Evolutionary conservation across 2,797 vertebrate genomes (phyloP).

Genomic region (Melanotaenia pygmaea): DNA sequence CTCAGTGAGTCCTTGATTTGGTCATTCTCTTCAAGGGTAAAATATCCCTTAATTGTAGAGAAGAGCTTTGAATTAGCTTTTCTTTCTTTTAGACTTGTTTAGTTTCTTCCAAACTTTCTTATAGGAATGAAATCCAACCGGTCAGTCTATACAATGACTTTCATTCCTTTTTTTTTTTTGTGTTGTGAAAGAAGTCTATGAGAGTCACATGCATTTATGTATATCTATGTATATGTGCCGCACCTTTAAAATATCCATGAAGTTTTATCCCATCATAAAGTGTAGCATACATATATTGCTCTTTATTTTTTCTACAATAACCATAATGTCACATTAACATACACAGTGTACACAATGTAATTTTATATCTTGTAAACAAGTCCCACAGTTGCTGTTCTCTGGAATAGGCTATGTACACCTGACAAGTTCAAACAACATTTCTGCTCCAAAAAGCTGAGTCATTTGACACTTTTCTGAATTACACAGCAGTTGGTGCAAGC

Average conservation of each 20-base stretch:
- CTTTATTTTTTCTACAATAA: background rate
- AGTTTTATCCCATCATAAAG: too few species aligned
- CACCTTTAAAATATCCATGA: background rate
- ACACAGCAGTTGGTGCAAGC: conserved; percentile 24
- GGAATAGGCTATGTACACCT: background rate
- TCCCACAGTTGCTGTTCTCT: background rate
- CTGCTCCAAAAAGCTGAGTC: background rate
- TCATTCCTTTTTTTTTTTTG: background rate
- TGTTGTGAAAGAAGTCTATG: too few species aligned
- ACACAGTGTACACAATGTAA: background rate
- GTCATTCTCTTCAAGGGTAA: too few species aligned
- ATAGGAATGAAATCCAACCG: background rate
- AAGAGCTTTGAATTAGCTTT: too few species aligned
- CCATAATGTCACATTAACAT: background rate
- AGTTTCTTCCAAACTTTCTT: background rate
- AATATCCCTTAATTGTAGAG: too few species aligned
- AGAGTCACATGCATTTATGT: background rate
- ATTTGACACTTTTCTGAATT: background rate
- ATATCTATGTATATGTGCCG: background rate
- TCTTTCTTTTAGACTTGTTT: too few species aligned
- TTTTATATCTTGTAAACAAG: background rate
- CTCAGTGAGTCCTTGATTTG: background rate
- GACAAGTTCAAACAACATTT: background rate
- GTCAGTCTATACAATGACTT: background rate
- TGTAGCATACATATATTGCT: background rate